Evolutionary conservation across 1,140 invertebrate genomes (phyloP), one percentile per base, ranked within the genome.

Genomic region (Diabrotica undecimpunctata): DNA sequence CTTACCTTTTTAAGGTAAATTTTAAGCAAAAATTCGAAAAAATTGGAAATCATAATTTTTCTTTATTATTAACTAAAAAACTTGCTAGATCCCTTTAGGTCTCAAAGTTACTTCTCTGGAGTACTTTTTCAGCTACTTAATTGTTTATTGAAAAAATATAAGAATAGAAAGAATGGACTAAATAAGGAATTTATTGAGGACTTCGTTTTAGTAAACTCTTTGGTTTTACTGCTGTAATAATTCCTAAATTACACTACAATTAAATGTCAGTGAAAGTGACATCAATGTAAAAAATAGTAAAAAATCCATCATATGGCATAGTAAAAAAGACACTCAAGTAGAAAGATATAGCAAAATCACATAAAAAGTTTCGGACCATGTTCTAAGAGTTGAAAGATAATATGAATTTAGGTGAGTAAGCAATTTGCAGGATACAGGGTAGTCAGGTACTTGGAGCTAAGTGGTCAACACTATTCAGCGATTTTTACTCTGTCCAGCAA

Each of bases 381-480:
- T 55, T 38, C 12, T n/a, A 37, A 14, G 35, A 55, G 54, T 14
- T 14, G 54, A n/a, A 62, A 60, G 61, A 50, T 38, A 54, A 41
- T 55, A 54, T 54, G 51, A 38, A 62, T 37, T 54, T 38, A 38
- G 61, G 61, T 62, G 53, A 54, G 52, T 54, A 54, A 62, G 53
- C 61, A 62, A 62, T 62, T 62, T 55, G 61, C 61, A 62, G 53
- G 52, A 62, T 62, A 54, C 61, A 54, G 61, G 61, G 61, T 62
- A 73, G 71, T 76, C 74, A 76, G 74, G 75, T 75, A 76, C 73
- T 76, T 71, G 70, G 72, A 54, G 61, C 61, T 54, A 62, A 62
- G 61, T 62, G 61, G 61, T 62, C 61, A 54, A 54, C 51, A 54
- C 51, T 62, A 55, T 51, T 46, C 39, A 61, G 61, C 61, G 61